Percentiles rank a stretch among this genome's conserved stretches.
phyloP scores from a whole-genome alignment of 1,140 invertebrate genomes.

The Neuroterus valhalla region DNA sequence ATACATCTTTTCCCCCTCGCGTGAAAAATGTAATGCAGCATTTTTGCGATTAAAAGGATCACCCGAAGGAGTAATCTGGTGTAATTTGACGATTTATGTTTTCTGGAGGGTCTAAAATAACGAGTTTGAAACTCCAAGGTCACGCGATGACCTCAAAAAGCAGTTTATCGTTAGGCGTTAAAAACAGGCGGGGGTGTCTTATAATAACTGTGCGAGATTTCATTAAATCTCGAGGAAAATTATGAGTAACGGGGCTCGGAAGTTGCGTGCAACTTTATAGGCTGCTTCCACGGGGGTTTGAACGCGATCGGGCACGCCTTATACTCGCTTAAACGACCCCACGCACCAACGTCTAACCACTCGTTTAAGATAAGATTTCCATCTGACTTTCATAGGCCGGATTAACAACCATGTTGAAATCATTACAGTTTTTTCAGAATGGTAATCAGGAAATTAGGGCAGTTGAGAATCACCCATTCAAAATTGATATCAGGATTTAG shows the following conservation, averaged over 20 bases:
- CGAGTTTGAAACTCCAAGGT: conserved; percentile 11
- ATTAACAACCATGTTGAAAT: conserved; percentile 44
- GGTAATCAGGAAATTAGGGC: not conserved
- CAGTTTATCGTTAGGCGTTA: conserved; percentile 25
- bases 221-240: conserved; percentile 49
- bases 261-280: conserved; percentile 54
- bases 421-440: not conserved
- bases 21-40: not conserved
- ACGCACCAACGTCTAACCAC: conserved; percentile 52
- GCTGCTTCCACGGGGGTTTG: conserved; percentile 41
- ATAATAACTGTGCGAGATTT: conserved; percentile 32
- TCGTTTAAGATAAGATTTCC: conserved; percentile 61
- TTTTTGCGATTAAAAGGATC: conserved; percentile 3
- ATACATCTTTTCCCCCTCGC: not conserved
- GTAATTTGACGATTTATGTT: conserved; percentile 24
- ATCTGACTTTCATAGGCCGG: conserved; percentile 49
- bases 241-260: conserved; percentile 50
- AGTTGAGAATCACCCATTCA: too few relatives aligned
- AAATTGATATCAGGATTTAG: too few relatives aligned
- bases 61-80: conserved; percentile 2
- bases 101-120: not conserved
- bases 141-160: conserved; percentile 25
- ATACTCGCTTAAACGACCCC: conserved; percentile 37
- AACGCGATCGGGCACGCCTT: conserved; percentile 39
- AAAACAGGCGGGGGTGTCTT: conserved; percentile 6